phyloP scores from a whole-genome alignment of 2,797 vertebrate species.

The Sandelia bainsii region DNA sequence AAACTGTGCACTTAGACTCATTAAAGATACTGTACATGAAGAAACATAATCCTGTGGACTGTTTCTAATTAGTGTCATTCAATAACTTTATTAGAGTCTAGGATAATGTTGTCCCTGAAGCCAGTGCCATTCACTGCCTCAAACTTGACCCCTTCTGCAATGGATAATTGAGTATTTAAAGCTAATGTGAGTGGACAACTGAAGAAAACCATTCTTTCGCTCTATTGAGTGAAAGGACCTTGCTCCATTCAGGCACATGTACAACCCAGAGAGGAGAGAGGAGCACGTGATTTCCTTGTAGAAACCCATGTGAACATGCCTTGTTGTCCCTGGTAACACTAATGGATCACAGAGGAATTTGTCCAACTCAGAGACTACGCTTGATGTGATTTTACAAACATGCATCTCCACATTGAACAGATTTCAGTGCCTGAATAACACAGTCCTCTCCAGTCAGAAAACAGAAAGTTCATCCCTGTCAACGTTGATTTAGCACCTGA shows the following conservation, averaged over 20 bases:
- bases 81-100: conserved; percentile 33
- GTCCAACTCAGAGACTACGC: conserved; percentile 9
- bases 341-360: conserved; percentile 33
- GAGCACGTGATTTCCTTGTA: conserved; percentile 44
- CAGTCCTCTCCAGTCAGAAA: background rate
- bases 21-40: background rate
- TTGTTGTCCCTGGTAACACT: conserved; percentile 47
- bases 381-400: conserved; percentile 37
- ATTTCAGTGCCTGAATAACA: conserved; percentile 3
- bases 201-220: conserved; percentile 53
- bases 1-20: background rate
- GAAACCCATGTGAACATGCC: conserved; percentile 27
- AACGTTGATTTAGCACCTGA: conserved; percentile 17
- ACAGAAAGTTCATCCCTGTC: background rate
- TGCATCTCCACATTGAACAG: conserved; percentile 6
- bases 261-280: conserved; percentile 1
- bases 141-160: conserved; percentile 25
- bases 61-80: conserved; percentile 33
- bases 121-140: conserved; percentile 22
- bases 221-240: conserved; percentile 48
- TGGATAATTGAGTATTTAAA: conserved; percentile 54
- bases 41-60: background rate
- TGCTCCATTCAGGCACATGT: conserved; percentile 50
- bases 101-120: conserved; percentile 8
- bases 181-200: conserved; percentile 67